Percentiles rank a stretch among this genome's conserved stretches.
These are phyloP conservation scores for Lycaon pictus DNA, from an alignment of 2,113 vertebrate species.

Conservation along the genomic window DNA sequence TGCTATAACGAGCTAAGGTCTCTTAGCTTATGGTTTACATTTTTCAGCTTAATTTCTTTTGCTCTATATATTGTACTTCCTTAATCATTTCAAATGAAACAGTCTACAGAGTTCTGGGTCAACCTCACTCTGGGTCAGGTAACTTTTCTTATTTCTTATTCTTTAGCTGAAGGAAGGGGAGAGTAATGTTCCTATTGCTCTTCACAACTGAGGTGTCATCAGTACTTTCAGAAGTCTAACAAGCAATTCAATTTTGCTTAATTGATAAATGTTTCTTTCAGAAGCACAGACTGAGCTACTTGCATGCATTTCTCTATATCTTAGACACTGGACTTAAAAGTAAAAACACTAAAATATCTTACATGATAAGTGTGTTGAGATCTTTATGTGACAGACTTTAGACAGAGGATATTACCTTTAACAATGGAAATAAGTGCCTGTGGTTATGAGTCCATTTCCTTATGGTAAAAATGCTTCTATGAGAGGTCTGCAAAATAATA, in stretches of 20 bases:
- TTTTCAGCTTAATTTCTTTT: conserved; percentile 71
- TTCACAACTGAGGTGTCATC: conserved; percentile 59
- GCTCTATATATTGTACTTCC: conserved; percentile 8
- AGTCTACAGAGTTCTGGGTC: conserved; percentile 63
- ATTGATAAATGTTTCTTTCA: conserved; percentile 72
- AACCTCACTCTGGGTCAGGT: conserved; percentile 41
- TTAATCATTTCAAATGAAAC: conserved; percentile 69
- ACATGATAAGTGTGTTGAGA: neutral
- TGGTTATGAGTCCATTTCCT: conserved; percentile 42
- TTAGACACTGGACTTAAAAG: conserved; percentile 29
- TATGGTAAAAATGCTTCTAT: conserved; percentile 50
- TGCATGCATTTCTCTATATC: neutral
- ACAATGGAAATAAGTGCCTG: neutral
- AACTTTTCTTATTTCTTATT: conserved; percentile 55
- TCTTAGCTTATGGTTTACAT: conserved; percentile 56
- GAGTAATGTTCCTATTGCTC: neutral
- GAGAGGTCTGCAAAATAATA: conserved; percentile 41
- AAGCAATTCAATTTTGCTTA: conserved; percentile 64
- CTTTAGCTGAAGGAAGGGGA: conserved; percentile 36
- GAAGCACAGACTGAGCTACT: neutral
- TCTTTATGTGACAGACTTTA: conserved; percentile 11
- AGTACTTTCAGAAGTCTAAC: conserved; percentile 54
- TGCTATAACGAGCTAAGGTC: conserved; percentile 28
- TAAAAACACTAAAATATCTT: conserved; percentile 12
- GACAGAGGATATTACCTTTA: neutral